Base-by-base conservation (phyloP, 2,113 vertebrate genomes). In the Hiodon tergisus region DNA sequence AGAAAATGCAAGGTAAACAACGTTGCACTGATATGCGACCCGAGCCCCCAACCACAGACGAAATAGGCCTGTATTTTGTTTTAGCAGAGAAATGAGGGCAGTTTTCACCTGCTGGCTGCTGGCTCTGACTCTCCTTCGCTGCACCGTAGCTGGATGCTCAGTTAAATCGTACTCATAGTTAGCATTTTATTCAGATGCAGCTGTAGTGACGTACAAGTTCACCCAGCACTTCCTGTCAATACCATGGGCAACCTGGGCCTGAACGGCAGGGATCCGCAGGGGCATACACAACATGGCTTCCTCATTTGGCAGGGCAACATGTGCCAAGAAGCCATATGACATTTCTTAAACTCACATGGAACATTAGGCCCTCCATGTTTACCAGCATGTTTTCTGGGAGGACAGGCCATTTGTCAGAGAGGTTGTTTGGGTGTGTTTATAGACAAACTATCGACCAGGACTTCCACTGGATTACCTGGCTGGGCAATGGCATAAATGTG, bases 131-230 rank as follows among this genome's bases (percentile, higher is more conserved):
- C 13, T 7, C 3, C 3, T 13, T 11, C 46, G 6, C 48, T 46
- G 14, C 17, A 68, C 77, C 46, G 3, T 50, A 69, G 17, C 54
- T 57, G 73, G 77, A 85, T 71, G 85, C 87, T 86, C 87, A 77
- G 75, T 86, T 86, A 84, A 84, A 89, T 89, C 82, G 78, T 86
- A 89, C 31, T 31, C 86, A 89, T 86, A 86, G 85, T 88, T 87
- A 83, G 88, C 86, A 78, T 87, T 90, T 90, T 86, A 86, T 82
- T 81, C 82, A 76, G 85, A 85, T 86, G 83, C 53, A 69, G 86
- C 80, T 89, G 85, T 84, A 88, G 87, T 86, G 85, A 87, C 86
- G 86, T 86, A 86, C 82, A 4, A 14, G 59, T 10, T 60, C 59
- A 2, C 63, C 63, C 63, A 11, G 31, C 8, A 3, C 46, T 48